Conservation (phyloP, 2,113 vertebrate species). For the Hemiprocne comata region DNA sequence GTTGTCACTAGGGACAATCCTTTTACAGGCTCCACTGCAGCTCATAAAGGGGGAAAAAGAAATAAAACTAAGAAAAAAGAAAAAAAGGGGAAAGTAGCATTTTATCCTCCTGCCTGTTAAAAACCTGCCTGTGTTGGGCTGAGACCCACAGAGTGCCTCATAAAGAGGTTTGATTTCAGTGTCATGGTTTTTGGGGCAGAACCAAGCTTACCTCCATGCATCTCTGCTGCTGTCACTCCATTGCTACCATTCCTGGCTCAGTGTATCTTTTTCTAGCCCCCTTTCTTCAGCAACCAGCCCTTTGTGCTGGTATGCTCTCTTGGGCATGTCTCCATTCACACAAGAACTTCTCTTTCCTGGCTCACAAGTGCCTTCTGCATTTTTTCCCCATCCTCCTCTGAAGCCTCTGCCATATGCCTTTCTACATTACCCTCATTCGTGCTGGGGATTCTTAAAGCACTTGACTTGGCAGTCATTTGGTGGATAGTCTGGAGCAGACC, state of each 20-base stretch:
- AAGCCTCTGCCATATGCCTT: neutral
- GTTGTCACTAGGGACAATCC: constrained; percentile 11
- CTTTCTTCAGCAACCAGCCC: neutral
- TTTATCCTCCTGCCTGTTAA: constrained; percentile 11
- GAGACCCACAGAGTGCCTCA: neutral
- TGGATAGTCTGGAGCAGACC: neutral
- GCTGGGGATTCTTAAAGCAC: neutral
- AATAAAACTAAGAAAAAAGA: neutral
- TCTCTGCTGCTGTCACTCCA: neutral
- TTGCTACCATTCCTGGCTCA: neutral
- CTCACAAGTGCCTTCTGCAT: neutral
- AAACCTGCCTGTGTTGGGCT: neutral
- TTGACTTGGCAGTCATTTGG: no score
- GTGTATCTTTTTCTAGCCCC: neutral
- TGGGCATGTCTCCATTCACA: fast-evolving
- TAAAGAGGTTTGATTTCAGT: neutral
- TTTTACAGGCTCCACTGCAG: constrained; percentile 47
- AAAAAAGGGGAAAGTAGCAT: neutral
- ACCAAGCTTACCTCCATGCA: neutral
- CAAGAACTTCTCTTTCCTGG: neutral
- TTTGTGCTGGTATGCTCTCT: no score
- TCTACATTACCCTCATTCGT: fast-evolving
- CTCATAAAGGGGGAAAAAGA: neutral
- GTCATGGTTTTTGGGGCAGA: neutral
- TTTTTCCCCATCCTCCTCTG: neutral